Evolutionary conservation across 1,140 invertebrate genomes (phyloP).

Genomic region (Platyscapa corneri): DNA sequence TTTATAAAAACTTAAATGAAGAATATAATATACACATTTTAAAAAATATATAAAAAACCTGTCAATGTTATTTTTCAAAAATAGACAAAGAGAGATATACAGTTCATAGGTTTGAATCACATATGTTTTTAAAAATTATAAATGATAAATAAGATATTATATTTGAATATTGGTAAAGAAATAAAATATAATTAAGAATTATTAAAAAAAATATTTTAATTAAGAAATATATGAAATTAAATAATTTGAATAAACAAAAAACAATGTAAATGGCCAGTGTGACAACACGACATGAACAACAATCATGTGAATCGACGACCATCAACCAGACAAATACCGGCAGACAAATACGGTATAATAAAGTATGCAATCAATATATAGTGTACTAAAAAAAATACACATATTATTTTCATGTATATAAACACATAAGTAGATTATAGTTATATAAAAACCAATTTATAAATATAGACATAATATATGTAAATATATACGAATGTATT

Average conservation of each 20-base stretch:
- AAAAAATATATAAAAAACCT: background rate
- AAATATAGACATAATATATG: constrained; percentile 60
- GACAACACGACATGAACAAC: constrained; percentile 76
- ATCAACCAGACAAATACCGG: constrained; percentile 75
- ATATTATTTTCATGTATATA: constrained; percentile 28
- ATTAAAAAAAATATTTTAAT: background rate
- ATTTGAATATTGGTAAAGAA: background rate
- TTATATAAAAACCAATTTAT: constrained; percentile 7
- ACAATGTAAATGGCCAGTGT: constrained; percentile 72
- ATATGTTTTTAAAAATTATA: background rate
- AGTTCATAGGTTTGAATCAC: background rate
- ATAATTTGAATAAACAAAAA: constrained; percentile 45
- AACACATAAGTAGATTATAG: constrained; percentile 25
- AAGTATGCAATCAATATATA: constrained; percentile 42
- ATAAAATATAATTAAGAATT: background rate
- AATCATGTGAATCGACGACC: constrained; percentile 76
- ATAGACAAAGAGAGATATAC: constrained; percentile 30
- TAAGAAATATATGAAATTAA: constrained; percentile 3
- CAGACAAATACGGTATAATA: constrained; percentile 66
- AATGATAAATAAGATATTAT: background rate
- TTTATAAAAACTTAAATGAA: background rate
- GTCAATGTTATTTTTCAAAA: background rate
- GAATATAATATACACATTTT: too few relatives aligned
- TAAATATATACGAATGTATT: constrained; percentile 58
- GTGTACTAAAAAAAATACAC: constrained; percentile 55